phyloP scores from a whole-genome alignment of 37 sponge, comb jelly and placozoan genomes.

The Cliona cf. orientalis region DNA sequence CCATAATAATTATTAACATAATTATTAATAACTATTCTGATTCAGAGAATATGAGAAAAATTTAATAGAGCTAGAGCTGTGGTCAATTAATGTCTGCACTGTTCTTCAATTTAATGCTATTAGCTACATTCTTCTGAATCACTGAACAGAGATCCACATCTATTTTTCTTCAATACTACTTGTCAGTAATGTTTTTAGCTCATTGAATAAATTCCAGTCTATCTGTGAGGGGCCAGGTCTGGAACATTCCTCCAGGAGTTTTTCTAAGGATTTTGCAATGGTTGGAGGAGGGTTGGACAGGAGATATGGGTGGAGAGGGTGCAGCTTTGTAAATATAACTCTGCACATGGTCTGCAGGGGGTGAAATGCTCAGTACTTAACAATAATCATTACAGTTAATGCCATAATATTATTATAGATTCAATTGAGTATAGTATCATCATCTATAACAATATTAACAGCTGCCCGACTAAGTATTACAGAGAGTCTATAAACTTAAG shows the following conservation, averaged over 20 bases:
- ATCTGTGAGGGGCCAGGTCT: neutral
- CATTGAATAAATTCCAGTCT: neutral
- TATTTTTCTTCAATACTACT: neutral
- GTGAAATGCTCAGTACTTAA: neutral
- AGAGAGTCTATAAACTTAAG: too few relatives aligned
- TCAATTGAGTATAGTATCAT: neutral
- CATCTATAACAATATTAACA: neutral
- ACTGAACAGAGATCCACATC: too few relatives aligned
- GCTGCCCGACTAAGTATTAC: too few relatives aligned
- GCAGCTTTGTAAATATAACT: neutral
- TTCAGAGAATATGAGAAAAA: too few relatives aligned
- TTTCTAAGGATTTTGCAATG: neutral
- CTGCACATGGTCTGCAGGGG: conserved; percentile 13
- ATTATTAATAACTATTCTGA: too few relatives aligned
- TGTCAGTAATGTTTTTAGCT: neutral
- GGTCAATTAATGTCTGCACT: too few relatives aligned
- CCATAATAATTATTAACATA: too few relatives aligned
- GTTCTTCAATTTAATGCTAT: too few relatives aligned
- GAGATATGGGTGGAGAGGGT: conserved; percentile 8
- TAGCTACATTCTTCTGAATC: too few relatives aligned
- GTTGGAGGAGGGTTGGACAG: conserved; percentile 10
- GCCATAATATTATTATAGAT: neutral
- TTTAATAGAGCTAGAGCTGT: too few relatives aligned
- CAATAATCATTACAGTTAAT: too few relatives aligned
- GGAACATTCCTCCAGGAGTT: conserved; percentile 6